phyloP scores from a whole-genome alignment of 2,888 invertebrate genomes.

The Dermolepida albohirtum region DNA sequence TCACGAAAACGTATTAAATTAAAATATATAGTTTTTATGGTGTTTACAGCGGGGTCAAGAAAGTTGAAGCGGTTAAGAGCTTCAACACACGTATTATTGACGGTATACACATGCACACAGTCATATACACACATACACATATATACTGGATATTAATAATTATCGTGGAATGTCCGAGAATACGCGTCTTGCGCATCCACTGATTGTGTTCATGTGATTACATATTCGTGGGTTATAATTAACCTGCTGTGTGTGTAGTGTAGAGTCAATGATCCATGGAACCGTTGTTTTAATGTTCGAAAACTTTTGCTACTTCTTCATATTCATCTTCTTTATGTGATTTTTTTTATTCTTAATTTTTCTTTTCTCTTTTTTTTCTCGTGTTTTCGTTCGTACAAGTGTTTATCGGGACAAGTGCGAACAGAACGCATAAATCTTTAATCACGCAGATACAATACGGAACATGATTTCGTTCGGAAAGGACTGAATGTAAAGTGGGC shows the following conservation, averaged over 20 bases:
- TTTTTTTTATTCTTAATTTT: slow-evolving; percentile 12
- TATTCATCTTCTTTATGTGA: slow-evolving; percentile 34
- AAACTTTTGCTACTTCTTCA: slow-evolving; percentile 47
- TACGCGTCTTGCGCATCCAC: slow-evolving; percentile 58
- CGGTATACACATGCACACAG: slow-evolving; percentile 5
- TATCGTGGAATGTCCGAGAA: slow-evolving; percentile 55
- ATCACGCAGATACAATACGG: slow-evolving; percentile 34
- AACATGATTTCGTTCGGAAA: slow-evolving; percentile 12
- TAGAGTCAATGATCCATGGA: slow-evolving; percentile 62
- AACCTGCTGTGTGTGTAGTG: slow-evolving; percentile 56
- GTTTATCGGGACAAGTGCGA: slow-evolving; percentile 33
- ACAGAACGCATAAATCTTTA: slow-evolving; percentile 34
- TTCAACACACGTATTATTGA: slow-evolving; percentile 35
- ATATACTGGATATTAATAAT: slow-evolving; percentile 55
- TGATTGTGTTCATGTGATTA: slow-evolving; percentile 65
- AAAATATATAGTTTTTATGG: slow-evolving; percentile 43
- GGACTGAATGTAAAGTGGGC: no score
- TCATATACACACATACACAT: slow-evolving; percentile 25
- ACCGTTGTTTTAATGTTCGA: slow-evolving; percentile 51
- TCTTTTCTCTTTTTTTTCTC: slow-evolving; percentile 12
- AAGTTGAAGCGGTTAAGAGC: slow-evolving; percentile 47
- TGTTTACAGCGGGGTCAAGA: slow-evolving; percentile 50
- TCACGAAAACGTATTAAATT: slow-evolving; percentile 42
- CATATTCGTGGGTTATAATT: slow-evolving; percentile 66
- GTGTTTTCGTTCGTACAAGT: slow-evolving; percentile 17